phyloP scores from a whole-genome alignment of 2,888 invertebrate species.

The Pardosa pseudoannulata region DNA sequence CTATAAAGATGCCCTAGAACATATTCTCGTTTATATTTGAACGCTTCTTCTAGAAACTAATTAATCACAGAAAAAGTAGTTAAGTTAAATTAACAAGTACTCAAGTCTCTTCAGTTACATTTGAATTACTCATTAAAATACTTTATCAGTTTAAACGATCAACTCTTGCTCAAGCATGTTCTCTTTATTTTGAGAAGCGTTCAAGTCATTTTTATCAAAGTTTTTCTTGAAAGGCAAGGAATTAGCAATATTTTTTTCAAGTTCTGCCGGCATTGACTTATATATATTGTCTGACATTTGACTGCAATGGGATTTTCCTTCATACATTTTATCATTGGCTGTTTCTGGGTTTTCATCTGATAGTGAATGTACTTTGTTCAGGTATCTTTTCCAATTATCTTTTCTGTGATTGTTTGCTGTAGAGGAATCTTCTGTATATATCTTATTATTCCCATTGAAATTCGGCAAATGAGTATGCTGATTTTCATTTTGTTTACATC shows the following conservation, averaged over 20 bases:
- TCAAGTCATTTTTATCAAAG: slow-evolving; percentile 84
- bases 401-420: slow-evolving; percentile 95
- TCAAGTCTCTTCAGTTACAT: too few species aligned
- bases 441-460: slow-evolving; percentile 43
- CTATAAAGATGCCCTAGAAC: too few species aligned
- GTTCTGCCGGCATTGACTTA: slow-evolving; percentile 90
- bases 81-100: too few species aligned
- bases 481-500: slow-evolving; percentile 80
- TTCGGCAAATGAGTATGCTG: background rate
- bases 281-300: slow-evolving; percentile 81
- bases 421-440: slow-evolving; percentile 79
- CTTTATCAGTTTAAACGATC: slow-evolving; percentile 73
- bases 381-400: slow-evolving; percentile 89
- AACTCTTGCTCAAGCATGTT: slow-evolving; percentile 70
- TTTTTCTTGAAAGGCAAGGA: slow-evolving; percentile 83
- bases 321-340: slow-evolving; percentile 80
- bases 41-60: too few species aligned
- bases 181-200: slow-evolving; percentile 53
- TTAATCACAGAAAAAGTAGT: too few species aligned
- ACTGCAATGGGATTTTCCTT: slow-evolving; percentile 77
- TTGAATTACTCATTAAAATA: too few species aligned
- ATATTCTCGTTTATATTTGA: too few species aligned
- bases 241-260: slow-evolving; percentile 85
- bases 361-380: slow-evolving; percentile 78
- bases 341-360: slow-evolving; percentile 84